A percentile compares a stretch with the other conserved stretches of the same genome.
These are phyloP conservation scores for Pherbina coryleti DNA, from an alignment of 2,888 invertebrate species.

Conservation along the genomic window DNA sequence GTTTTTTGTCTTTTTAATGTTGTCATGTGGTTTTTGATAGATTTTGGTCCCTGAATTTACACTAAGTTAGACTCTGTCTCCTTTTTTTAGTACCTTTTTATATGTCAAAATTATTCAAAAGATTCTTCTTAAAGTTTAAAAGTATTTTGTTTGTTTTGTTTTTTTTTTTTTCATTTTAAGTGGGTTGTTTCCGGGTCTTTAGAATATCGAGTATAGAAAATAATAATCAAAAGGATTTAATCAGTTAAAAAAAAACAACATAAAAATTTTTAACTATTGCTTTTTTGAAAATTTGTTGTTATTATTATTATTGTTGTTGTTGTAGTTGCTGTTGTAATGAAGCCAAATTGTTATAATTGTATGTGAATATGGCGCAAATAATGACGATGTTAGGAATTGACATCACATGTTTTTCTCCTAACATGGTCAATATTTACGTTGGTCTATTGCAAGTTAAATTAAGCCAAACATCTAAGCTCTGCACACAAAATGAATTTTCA, in stretches of 20 bases:
- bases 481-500: neutral
- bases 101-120: neutral
- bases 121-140: neutral
- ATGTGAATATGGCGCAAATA: conserved; percentile 69
- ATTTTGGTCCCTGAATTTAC: conserved; percentile 38
- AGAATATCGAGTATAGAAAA: neutral
- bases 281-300: neutral
- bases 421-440: conserved; percentile 67
- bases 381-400: conserved; percentile 55
- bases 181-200: conserved; percentile 20
- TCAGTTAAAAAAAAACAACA: neutral
- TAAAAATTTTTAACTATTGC: conserved; percentile 17
- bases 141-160: neutral
- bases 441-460: conserved; percentile 61
- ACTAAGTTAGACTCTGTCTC: conserved; percentile 7
- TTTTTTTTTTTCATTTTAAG: neutral
- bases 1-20: neutral
- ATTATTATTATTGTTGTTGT: conserved; percentile 32
- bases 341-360: conserved; percentile 48
- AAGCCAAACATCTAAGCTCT: conserved; percentile 12
- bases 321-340: conserved; percentile 47
- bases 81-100: neutral
- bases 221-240: neutral
- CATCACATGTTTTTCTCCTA: conserved; percentile 21
- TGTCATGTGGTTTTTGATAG: conserved; percentile 19